Conservation (phyloP, 2,797 vertebrate species). For the Phoebastria nigripes region DNA sequence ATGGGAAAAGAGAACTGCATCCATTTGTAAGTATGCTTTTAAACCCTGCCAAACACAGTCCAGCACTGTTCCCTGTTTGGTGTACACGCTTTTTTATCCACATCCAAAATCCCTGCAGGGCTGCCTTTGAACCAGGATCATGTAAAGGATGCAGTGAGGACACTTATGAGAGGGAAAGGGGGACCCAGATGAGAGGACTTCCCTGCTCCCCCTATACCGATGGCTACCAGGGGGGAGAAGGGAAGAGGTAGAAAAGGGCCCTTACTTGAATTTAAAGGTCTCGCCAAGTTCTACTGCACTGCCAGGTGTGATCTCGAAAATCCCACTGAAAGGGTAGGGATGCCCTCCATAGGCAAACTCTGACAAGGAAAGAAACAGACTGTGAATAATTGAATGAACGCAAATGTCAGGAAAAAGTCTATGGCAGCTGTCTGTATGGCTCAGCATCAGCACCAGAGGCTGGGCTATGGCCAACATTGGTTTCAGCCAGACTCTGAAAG, state of each 20-base stretch:
- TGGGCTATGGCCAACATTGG: background rate
- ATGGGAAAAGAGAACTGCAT: background rate
- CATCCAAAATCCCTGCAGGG: background rate
- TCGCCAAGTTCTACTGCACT: slow-evolving; percentile 87
- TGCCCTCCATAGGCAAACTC: slow-evolving; percentile 95
- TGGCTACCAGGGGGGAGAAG: background rate
- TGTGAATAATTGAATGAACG: slow-evolving; percentile 4
- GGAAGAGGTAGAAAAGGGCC: background rate
- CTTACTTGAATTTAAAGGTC: slow-evolving; percentile 96
- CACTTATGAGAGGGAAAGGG: background rate
- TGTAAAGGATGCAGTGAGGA: background rate
- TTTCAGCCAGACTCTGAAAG: background rate
- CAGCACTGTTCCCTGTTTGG: background rate
- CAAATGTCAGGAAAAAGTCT: background rate
- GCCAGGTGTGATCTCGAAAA: slow-evolving; percentile 91
- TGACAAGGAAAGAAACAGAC: slow-evolving; percentile 68
- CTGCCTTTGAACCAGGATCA: background rate
- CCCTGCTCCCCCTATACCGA: background rate
- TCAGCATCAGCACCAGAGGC: slow-evolving; percentile 8
- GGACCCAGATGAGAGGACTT: background rate
- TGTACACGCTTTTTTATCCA: background rate
- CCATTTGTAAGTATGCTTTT: background rate
- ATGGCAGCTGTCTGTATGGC: background rate
- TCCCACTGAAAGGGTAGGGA: slow-evolving; percentile 91
- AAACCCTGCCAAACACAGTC: background rate